Evolutionary conservation across 2,888 invertebrate species (phyloP), one percentile per base, ranked within the genome.

Genomic region (Standfussiana lucernea): DNA sequence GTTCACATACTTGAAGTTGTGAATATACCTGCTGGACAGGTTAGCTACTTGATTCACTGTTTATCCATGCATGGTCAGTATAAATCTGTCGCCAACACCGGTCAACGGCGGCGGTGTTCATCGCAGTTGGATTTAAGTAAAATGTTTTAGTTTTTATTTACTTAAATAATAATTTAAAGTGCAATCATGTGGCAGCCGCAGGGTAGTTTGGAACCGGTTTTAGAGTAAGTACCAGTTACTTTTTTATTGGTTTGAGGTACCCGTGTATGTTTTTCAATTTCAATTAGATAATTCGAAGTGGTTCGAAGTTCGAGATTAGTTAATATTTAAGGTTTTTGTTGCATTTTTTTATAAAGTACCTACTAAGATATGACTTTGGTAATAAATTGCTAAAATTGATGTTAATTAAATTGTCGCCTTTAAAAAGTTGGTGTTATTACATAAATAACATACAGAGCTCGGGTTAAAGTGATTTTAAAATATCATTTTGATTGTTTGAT

Each of bases 101-200:
- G 66, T 32, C 35, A 47, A 11, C 45, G 40, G 40, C n/a, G 62
- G n/a, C 40, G 13, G 61, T 65, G 10, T 53, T 11, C 24, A 21
- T 15, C 53, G 67, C 40, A 28, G 45, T 61, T 11, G 3, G 24
- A 47, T 37, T 59, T 3, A 3, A 67, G n/a, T 3, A 47, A 1
- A 65, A 72, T 76, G 72, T 67, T 50, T 37, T 72, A 72, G 59
- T 76, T 45, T 77, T 77, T 79, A 18, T 71, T 66, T 74, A 50
- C 28, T 64, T 42, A 24, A n/a, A 70, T 35, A n/a, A 70, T 35
- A 32, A 42, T 28, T 56, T 5, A 21, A 62, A 67, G 71, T 77
- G 70, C 28, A 85, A 91, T 68, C 56, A 93, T 93, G 93, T 93
- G 93, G 93, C 88, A 87, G 42, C 84, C 89, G 15, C 75, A 83